Conservation (phyloP, 2,113 vertebrate genomes). For the Motacilla alba region DNA sequence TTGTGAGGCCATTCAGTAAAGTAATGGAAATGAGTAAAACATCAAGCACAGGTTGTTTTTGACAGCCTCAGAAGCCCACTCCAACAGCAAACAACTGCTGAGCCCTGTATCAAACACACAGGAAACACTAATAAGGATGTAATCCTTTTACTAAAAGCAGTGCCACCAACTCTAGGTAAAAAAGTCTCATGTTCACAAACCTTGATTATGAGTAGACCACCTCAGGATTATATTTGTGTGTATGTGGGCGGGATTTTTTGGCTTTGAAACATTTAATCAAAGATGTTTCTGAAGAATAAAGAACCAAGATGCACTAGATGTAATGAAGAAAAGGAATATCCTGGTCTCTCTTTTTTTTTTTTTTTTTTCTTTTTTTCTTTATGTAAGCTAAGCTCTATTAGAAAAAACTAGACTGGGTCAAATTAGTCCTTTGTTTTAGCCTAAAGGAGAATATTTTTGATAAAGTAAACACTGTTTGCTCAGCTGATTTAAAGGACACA, state of each 20-base stretch:
- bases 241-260: background rate
- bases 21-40: background rate
- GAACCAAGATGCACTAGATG: background rate
- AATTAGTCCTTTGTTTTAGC: conserved; percentile 6
- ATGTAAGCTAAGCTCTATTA: background rate
- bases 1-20: background rate
- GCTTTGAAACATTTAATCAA: background rate
- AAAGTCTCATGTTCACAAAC: background rate
- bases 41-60: background rate
- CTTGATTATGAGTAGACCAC: background rate
- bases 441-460: background rate
- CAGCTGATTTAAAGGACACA: conserved; percentile 9
- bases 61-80: background rate
- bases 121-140: background rate
- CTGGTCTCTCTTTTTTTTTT: background rate
- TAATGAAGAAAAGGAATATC: background rate
- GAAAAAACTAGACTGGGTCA: background rate
- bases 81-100: background rate
- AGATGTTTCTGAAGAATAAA: background rate
- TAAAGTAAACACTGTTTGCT: background rate
- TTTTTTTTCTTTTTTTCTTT: background rate
- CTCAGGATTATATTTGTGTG: background rate
- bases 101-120: background rate
- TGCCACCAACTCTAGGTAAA: background rate
- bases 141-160: background rate